phyloP scores from a whole-genome alignment of 2,113 vertebrate genomes.

The Seriola aureovittata region DNA sequence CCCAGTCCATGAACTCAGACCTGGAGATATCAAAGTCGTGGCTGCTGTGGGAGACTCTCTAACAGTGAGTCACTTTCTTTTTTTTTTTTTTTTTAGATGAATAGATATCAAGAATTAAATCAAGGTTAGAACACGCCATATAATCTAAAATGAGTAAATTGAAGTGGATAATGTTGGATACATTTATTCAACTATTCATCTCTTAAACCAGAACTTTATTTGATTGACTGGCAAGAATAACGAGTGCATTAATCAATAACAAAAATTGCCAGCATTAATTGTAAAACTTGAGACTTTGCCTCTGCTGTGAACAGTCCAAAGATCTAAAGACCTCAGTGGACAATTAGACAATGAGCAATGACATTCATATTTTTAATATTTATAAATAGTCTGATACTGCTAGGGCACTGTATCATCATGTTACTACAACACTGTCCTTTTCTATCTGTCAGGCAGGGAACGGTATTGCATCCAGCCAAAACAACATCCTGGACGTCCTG shows the following conservation, averaged over 20 bases:
- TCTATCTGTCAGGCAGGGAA: constrained; percentile 87
- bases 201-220: too few species aligned
- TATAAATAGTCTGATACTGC: not conserved
- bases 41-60: constrained; percentile 93
- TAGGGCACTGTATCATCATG: not conserved
- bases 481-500: constrained; percentile 80
- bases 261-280: too few species aligned
- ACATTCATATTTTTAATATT: not conserved
- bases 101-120: not conserved
- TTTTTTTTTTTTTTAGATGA: not conserved
- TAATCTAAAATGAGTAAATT: not conserved
- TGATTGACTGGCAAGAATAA: too few species aligned
- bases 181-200: too few species aligned
- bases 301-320: too few species aligned
- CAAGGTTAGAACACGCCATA: not conserved
- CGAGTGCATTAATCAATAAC: too few species aligned
- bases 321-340: too few species aligned
- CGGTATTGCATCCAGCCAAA: constrained; percentile 83
- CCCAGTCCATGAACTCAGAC: constrained; percentile 90
- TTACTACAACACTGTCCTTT: not conserved
- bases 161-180: too few species aligned
- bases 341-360: too few species aligned
- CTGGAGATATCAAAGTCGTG: constrained; percentile 90
- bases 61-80: constrained; percentile 85
- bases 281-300: too few species aligned